phyloP scores from a whole-genome alignment of 2,113 vertebrate genomes.

The Colaptes auratus region DNA sequence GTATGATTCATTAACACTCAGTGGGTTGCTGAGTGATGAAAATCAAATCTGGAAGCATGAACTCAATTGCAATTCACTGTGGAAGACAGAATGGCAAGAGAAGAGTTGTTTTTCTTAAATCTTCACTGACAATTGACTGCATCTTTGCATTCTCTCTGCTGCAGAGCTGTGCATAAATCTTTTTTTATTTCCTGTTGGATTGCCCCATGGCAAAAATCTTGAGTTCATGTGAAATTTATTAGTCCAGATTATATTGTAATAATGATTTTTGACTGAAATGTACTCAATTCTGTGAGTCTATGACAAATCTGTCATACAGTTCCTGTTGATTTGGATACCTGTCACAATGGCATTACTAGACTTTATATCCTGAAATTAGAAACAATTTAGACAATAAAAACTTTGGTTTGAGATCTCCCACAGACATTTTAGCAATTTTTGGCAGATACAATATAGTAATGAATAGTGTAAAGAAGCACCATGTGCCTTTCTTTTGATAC shows the following conservation, averaged over 20 bases:
- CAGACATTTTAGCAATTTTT: not conserved
- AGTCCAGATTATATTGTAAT: not conserved
- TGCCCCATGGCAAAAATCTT: not conserved
- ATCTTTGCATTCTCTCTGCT: not conserved
- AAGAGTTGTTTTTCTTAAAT: not conserved
- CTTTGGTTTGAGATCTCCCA: not conserved
- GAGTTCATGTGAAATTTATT: not conserved
- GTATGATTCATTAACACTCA: not conserved
- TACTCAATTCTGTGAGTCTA: not conserved
- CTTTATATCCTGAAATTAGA: not conserved
- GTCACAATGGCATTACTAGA: not conserved
- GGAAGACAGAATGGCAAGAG: not conserved
- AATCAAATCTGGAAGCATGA: not conserved
- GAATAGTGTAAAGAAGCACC: not conserved
- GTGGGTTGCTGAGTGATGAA: not conserved
- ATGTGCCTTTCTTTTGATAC: not conserved
- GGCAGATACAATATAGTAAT: not conserved
- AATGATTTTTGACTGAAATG: not conserved
- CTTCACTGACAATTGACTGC: not conserved
- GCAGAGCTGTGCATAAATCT: not conserved
- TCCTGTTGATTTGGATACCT: not conserved
- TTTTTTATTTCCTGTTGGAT: not conserved
- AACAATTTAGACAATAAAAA: not conserved
- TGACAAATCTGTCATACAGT: not conserved
- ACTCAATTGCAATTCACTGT: not conserved